Evolutionary conservation across 2,797 vertebrate species (phyloP).

Genomic region (Tauraco hartlaubi): DNA sequence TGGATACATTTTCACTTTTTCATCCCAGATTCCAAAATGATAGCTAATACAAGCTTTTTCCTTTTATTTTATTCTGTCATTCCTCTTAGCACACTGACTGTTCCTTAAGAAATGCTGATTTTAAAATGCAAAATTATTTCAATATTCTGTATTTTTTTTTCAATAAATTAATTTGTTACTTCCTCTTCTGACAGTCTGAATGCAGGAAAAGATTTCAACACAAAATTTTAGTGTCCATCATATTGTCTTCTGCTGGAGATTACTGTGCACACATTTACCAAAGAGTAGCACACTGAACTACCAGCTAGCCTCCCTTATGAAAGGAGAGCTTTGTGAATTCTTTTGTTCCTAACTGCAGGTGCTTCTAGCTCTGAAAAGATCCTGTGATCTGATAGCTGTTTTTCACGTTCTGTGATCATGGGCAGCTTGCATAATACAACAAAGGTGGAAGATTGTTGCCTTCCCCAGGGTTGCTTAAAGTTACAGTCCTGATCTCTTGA

Average conservation of each 20-base stretch:
- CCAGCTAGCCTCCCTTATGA: conserved; percentile 35
- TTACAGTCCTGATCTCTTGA: conserved; percentile 77
- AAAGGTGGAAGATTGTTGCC: conserved; percentile 74
- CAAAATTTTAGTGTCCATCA: not conserved
- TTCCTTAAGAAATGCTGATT: not conserved
- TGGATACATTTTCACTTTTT: not conserved
- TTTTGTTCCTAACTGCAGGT: conserved; percentile 76
- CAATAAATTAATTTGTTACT: not conserved
- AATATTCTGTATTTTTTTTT: not conserved
- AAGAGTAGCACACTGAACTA: not conserved
- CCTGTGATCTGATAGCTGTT: conserved; percentile 75
- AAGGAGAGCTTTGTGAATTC: conserved; percentile 66
- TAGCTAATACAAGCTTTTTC: not conserved
- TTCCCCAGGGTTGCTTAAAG: conserved; percentile 74
- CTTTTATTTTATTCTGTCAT: not conserved
- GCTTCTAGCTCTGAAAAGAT: conserved; percentile 73
- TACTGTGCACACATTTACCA: not conserved
- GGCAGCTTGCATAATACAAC: conserved; percentile 70
- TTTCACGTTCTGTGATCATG: conserved; percentile 74
- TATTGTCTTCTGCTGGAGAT: conserved; percentile 3
- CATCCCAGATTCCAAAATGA: not conserved
- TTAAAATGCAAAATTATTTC: conserved; percentile 14
- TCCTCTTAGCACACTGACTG: not conserved
- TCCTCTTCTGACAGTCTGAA: not conserved
- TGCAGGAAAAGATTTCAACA: not conserved